These are phyloP conservation scores for Lampris megalopsis DNA, from an alignment of 2,113 vertebrate genomes.

Conservation along the genomic window DNA sequence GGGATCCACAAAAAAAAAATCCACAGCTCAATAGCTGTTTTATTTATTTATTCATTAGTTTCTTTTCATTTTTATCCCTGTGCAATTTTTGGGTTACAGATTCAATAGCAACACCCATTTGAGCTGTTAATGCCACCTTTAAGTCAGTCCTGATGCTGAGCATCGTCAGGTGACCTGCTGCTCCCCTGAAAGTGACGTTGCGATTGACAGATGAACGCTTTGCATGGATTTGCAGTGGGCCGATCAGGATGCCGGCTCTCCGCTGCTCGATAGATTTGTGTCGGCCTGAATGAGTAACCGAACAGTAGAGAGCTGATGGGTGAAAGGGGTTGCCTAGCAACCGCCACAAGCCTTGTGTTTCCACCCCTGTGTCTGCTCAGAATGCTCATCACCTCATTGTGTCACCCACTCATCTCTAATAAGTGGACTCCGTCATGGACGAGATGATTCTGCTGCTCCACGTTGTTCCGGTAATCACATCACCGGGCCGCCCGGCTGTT, in stretches of 20 bases:
- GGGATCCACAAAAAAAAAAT: too few species aligned
- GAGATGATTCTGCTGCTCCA: constrained; percentile 32
- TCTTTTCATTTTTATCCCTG: neutral
- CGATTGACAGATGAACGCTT: constrained; percentile 18
- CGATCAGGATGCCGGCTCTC: constrained; percentile 22
- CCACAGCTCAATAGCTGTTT: too few species aligned
- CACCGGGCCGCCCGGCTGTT: constrained; percentile 44
- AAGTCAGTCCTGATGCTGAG: constrained; percentile 12
- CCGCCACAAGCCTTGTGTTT: constrained; percentile 4
- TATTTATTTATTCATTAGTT: neutral
- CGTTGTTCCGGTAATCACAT: constrained; percentile 62
- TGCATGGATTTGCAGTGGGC: neutral
- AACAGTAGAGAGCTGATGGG: constrained; percentile 22
- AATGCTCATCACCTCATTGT: constrained; percentile 31
- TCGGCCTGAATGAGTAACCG: constrained; percentile 36
- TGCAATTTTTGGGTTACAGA: neutral
- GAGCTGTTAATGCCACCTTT: constrained; percentile 32
- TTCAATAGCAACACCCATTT: constrained; percentile 28
- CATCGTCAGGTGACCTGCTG: constrained; percentile 29
- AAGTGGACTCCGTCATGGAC: constrained; percentile 32
- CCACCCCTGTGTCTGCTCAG: constrained; percentile 25
- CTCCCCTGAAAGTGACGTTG: constrained; percentile 11
- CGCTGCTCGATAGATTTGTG: constrained; percentile 5
- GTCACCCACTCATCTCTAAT: constrained; percentile 41
- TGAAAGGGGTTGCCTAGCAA: constrained; percentile 47